Evolutionary conservation across 2,888 invertebrate genomes (phyloP).

Genomic region (Drosophila algonquin): DNA sequence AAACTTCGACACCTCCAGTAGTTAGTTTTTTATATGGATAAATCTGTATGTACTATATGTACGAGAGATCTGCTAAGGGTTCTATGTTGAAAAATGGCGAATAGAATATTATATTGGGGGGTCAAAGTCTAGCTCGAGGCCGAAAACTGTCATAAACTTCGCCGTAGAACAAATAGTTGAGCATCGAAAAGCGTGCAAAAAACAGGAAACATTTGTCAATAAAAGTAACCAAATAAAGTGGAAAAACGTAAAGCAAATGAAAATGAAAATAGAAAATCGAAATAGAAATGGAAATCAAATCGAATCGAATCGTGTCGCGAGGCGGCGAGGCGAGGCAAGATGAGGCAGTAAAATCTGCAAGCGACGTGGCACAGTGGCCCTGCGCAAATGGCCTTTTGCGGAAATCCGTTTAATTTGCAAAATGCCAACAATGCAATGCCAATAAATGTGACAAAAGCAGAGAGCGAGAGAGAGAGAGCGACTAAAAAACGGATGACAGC

Average conservation of each 20-base stretch:
- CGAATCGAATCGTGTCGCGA: conserved; percentile 8
- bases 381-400: conserved; percentile 75
- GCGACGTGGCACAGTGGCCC: conserved; percentile 27
- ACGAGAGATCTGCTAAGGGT: too few relatives aligned
- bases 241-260: conserved; percentile 35
- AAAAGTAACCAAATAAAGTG: conserved; percentile 16
- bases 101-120: background rate
- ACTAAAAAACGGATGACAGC: conserved; percentile 8
- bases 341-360: conserved; percentile 50
- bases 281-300: conserved; percentile 38
- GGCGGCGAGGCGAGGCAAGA: background rate
- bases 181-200: conserved; percentile 43
- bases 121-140: conserved; percentile 54
- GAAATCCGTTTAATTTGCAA: conserved; percentile 80
- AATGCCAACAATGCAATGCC: conserved; percentile 73
- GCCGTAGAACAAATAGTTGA: conserved; percentile 31
- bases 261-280: conserved; percentile 15
- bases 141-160: conserved; percentile 62
- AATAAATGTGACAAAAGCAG: conserved; percentile 72
- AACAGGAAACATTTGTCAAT: conserved; percentile 69
- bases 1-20: background rate
- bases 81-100: background rate
- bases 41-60: too few relatives aligned
- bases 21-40: too few relatives aligned
- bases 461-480: conserved; percentile 22